A percentile compares a stretch with the other conserved stretches of the same genome.
These are phyloP conservation scores for Tolypeutes matacus DNA, from an alignment of 2,797 vertebrate species.

Conservation along the genomic window DNA sequence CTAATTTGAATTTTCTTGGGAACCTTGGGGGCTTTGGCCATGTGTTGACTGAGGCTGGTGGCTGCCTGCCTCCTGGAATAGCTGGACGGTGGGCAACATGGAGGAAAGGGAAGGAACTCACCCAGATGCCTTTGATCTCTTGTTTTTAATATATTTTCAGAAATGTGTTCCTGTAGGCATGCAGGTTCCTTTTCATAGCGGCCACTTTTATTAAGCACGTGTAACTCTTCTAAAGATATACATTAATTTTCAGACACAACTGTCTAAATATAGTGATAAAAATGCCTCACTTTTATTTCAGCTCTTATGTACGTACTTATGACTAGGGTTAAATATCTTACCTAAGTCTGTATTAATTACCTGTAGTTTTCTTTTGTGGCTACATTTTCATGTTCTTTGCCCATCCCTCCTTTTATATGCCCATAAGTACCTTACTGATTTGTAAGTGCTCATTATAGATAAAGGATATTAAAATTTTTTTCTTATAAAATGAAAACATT, in stretches of 20 bases:
- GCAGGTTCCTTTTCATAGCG: background rate
- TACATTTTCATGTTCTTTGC: background rate
- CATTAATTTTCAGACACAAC: constrained; percentile 7
- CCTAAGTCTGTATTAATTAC: background rate
- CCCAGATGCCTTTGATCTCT: background rate
- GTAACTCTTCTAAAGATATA: background rate
- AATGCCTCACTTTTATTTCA: background rate
- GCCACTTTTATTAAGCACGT: background rate
- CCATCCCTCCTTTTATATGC: background rate
- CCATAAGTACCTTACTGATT: background rate
- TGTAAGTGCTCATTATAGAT: background rate
- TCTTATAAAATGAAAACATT: constrained; percentile 37
- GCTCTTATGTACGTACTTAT: background rate
- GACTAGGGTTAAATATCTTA: background rate
- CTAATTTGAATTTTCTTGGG: constrained; percentile 8
- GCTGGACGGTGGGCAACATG: background rate
- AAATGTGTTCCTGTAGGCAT: background rate
- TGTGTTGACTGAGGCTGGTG: background rate
- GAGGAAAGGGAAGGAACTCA: background rate
- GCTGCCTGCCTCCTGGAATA: background rate
- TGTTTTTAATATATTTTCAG: background rate
- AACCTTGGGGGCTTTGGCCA: background rate
- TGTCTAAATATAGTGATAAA: background rate
- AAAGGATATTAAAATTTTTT: background rate
- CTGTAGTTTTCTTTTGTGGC: background rate